A percentile compares a stretch with the other conserved stretches of the same genome.
phyloP scores from a whole-genome alignment of 2,797 vertebrate genomes.

The Netta rufina region DNA sequence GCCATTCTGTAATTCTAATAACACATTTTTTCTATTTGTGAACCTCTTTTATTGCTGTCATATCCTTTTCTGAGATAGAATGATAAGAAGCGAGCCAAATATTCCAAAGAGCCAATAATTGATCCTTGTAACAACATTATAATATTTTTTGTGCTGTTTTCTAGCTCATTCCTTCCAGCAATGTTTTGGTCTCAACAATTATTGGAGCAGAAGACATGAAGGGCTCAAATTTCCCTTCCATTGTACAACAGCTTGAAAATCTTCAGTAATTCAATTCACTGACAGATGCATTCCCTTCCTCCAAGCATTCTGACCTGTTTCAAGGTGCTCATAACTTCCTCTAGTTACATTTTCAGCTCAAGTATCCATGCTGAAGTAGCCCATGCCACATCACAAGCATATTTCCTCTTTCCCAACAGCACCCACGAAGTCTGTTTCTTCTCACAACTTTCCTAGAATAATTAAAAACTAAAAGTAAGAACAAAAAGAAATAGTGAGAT shows the following conservation, averaged over 20 bases:
- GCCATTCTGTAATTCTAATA: background rate
- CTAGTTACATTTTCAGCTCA: background rate
- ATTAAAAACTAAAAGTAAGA: background rate
- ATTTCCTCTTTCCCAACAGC: background rate
- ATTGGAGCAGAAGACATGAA: background rate
- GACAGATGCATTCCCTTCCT: background rate
- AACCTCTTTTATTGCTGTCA: slow-evolving; percentile 5
- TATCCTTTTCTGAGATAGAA: slow-evolving; percentile 16
- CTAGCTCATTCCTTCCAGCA: background rate
- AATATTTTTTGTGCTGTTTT: background rate
- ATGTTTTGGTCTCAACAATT: background rate
- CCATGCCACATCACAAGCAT: background rate
- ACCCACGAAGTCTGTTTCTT: rapidly evolving
- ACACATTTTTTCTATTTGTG: background rate
- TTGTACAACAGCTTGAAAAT: background rate
- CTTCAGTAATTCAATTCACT: background rate
- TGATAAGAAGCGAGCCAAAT: background rate
- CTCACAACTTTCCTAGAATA: background rate
- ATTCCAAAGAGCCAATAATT: background rate
- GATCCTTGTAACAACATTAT: background rate
- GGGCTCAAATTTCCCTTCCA: background rate
- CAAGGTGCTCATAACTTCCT: background rate
- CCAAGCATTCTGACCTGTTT: background rate
- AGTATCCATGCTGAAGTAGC: background rate
- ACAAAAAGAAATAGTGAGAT: background rate